Base-by-base conservation (phyloP, 30 jellyfish, hydroid and myxozoan genomes). In the Nemopilema nomurai region DNA sequence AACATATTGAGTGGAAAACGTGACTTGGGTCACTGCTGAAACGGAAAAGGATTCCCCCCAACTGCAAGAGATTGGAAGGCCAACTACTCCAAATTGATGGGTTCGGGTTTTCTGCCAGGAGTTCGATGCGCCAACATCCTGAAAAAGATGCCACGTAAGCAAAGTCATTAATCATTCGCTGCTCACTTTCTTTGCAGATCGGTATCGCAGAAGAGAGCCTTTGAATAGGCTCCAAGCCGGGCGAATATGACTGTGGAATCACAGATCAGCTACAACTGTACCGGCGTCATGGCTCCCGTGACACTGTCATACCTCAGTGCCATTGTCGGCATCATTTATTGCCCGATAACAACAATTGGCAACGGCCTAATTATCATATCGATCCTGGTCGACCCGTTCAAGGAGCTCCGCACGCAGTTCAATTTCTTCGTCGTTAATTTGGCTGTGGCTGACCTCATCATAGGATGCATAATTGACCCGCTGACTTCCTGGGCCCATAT, bases 391-490 rank as follows among this genome's bases (percentile, higher is more conserved):
- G 94, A 85, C 28, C 94, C 94, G 19, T 75, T 52, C 77, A 76
- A 69, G 41, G 87, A 85, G 83, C 83, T 85, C 6, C 86, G 94
- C 1, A 85, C 94, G 62, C 94, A 74, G 71, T 85, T 85, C 88
- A 85, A 85, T 78, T 85, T 85, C 64, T 85, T 71, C 65, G 94
- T 85, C 53, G 83, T 75, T 51, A 85, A 76, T 62, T 41, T 85
- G 64, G 94, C 94, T 21, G 83, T 51, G 26, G 94, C 94, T 8
- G 94, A 85, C 51, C 84, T 85, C 62, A 65, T 85, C 67, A 81
- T 75, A 1, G 94, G 94, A 22, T 69, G 76, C 62, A 62, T 85
- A 32, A 85, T 69, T 18, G 88, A 75, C n/a, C 94, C 94, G 0
- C 28, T 85, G 65, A 52, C 94, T 29, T 52, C 81, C 9, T 50